Base-by-base conservation (phyloP, 2,113 vertebrate genomes). In the Atractosteus spatula region DNA sequence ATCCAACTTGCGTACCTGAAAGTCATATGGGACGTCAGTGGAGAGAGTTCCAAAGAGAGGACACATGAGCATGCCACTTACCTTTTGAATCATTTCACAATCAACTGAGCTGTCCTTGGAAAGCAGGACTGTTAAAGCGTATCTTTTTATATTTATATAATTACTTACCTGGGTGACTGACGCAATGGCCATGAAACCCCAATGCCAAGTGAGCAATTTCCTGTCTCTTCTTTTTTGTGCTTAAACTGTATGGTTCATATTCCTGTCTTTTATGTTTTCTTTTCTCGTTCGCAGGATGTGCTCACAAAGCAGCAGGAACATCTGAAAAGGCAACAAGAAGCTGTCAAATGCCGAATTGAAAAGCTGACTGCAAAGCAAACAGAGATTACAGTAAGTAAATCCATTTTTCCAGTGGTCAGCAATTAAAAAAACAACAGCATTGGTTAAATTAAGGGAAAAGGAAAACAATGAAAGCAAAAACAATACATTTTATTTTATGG, bases 311-410 rank as follows among this genome's bases (percentile, higher is more conserved):
- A 85, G 2, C 88, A 83, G 45, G 80, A 84, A 43, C 59, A 74
- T 77, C 78, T 92, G 44, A 83, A 79, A 80, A 85, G 62, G 69
- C 89, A 92, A 78, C 82, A 71, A 42, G 84, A 90, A 29, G 78
- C 84, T 16, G 83, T 91, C 63, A 86, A 85, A 78, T 80, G 84
- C 80, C 79, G 85, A 75, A 81, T 91, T 79, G 89, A 82, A 76
- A 89, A 89, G 76, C 81, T 93, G 68, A 79, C 88, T 3, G 78
- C 82, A 4, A 87, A 88, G 8, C 89, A 90, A 66, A 83, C 79
- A 10, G 87, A 89, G 57, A 84, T 92, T 76, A 78, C 76, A 17
- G 91, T 93, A 79, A 90, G 91, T 81, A 29, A 29, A 29, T 29
- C 29, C 29, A 29, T 29, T 29, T 29, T 29, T 29, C 29, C 29